Conservation (phyloP, 2,888 invertebrate genomes). For the Acanthosepion lycidas region DNA sequence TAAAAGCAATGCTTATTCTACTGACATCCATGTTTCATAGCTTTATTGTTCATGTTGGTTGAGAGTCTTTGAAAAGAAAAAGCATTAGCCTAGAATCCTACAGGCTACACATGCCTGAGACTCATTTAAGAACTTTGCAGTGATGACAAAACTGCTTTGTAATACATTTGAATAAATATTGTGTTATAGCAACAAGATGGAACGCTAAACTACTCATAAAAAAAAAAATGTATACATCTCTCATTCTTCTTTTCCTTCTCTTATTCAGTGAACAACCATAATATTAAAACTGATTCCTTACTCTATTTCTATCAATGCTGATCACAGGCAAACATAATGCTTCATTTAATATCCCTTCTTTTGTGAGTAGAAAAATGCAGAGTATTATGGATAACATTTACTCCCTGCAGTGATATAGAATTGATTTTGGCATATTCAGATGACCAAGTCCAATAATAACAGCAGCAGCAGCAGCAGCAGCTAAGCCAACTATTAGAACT, state of each 20-base stretch:
- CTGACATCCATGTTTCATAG: not conserved
- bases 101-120: not conserved
- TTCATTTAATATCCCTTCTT: constrained; percentile 1
- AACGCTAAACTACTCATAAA: not conserved
- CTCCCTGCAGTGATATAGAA: constrained; percentile 10
- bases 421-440: not conserved
- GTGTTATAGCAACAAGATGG: not conserved
- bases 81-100: not conserved
- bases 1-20: not conserved
- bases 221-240: not conserved
- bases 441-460: constrained; percentile 21
- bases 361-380: not conserved
- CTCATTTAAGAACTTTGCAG: not conserved
- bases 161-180: not conserved
- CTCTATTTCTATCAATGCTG: not conserved
- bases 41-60: not conserved
- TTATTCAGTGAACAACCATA: not conserved
- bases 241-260: not conserved
- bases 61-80: not conserved
- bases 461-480: not conserved
- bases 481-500: not conserved
- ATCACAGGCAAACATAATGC: not conserved
- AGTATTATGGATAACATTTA: not conserved
- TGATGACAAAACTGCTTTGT: not conserved
- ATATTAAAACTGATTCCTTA: not conserved